Base-by-base conservation (phyloP, 2,797 vertebrate species). In the Distichodus sexfasciatus region DNA sequence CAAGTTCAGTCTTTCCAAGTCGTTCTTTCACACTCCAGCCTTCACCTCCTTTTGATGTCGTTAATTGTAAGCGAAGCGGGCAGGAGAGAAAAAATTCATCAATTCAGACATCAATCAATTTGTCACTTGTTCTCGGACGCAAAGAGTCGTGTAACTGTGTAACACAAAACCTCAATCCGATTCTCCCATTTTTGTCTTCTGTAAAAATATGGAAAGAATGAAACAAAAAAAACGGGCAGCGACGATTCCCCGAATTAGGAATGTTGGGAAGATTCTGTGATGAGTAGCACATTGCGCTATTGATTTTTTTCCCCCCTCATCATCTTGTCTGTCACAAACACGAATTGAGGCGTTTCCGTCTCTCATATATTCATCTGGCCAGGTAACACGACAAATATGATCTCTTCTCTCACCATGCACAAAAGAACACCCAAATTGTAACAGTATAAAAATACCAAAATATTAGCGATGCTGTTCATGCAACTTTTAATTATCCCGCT, bases 101-200 rank as follows among this genome's bases (percentile, higher is more conserved):
- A 76, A 79, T 75, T 76, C 55, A 72, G 65, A 73, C 67, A 63
- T 71, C 74, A 71, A 79, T 82, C 76, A 74, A 78, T 59, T 61
- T 76, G 61, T 71, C 75, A 70, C 55, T 66, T 69, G n/a, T 62
- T 65, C 54, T 63, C 43, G 1, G n/a, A 38, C 31, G 62, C 40
- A 73, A 69, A 62, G 64, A 74, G 36, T 31, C 28, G 14, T 3
- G 61, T 11, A 21, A 54, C 23, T 4, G 15, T 15, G 63, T 21
- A 61, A 78, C 59, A 51, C 50, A 48, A 44, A 43, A 26, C 3
- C 21, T 19, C 8, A 54, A 54, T 33, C 51, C 9, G n/a, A 54
- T 1, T 4, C 3, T 33, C 19, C 28, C 28, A 17, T n/a, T 24
- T 24, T 35, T 38, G 17, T n/a, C 3, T 10, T 10, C n/a, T 12